Base-by-base conservation (phyloP, 2,888 invertebrate genomes). In the Tortricodes alternella region DNA sequence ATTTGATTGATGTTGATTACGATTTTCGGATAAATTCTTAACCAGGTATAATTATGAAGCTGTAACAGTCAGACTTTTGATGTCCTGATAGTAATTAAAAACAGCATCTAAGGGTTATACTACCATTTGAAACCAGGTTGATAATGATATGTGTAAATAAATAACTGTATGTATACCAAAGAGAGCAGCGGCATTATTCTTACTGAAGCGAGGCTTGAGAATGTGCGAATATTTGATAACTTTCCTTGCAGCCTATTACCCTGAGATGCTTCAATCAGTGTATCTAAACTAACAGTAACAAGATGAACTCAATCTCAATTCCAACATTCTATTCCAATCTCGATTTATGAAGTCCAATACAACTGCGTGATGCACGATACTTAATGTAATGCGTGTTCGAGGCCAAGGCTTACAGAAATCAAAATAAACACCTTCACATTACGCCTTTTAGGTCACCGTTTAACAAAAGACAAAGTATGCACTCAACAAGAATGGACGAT, bases 321-420 rank as follows among this genome's bases (percentile, higher is more conserved):
- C 6, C 18, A 23, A 37, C 16, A 35, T 43, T 48, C 46, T 38
- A 39, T 23, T 60, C 55, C 53, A 51, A 55, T 52, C 43, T 59
- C 43, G 46, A 56, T 51, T 62, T 49, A 46, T 48, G 46, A 43
- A 29, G 41, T 61, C 49, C 48, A 32, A 62, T 62, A 66, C 62
- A 53, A 41, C 65, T 59, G 76, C 76, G 76, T 77, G 76, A 71
- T 75, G 67, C 74, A 76, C 74, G 76, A 78, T 66, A 66, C 67
- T 64, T 66, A 61, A 66, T 60, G 64, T 62, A 61, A 65, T 78
- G 80, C 83, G 78, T 83, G 80, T 74, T 73, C 67, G 74, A 73
- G 78, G 82, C 73, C 85, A 83, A 79, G 83, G 86, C 75, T 78
- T 65, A 82, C 86, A 80, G 88, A 89, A 88, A 90, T 86, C 89